Evolutionary conservation across 2,888 invertebrate genomes (phyloP).

Genomic region (Capitulum mitella): DNA sequence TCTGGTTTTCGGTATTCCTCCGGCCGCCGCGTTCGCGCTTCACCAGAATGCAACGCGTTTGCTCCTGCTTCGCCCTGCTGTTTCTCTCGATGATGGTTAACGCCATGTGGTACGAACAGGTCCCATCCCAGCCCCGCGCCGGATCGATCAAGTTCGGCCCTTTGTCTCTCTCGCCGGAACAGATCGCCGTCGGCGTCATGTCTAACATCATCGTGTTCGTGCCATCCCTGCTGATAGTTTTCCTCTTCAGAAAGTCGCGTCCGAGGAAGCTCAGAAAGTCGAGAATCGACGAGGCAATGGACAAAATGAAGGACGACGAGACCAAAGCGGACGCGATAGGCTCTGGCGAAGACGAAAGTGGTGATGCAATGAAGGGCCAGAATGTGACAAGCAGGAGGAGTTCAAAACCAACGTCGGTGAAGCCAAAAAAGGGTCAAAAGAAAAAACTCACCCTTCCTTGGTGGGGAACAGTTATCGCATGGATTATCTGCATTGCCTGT

Average conservation of each 20-base stretch:
- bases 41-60: constrained; percentile 47
- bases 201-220: constrained; percentile 47
- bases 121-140: constrained; percentile 36
- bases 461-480: constrained; percentile 43
- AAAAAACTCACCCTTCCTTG: constrained; percentile 36
- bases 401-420: too few species aligned
- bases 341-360: background rate
- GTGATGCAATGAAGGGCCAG: background rate
- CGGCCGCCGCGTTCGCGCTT: constrained; percentile 48
- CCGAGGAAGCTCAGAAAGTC: constrained; percentile 30
- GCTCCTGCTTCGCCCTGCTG: constrained; percentile 48
- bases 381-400: background rate
- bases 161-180: constrained; percentile 28
- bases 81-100: constrained; percentile 49
- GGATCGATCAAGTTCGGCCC: constrained; percentile 28
- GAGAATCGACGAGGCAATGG: constrained; percentile 30
- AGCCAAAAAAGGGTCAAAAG: constrained; percentile 28
- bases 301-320: background rate
- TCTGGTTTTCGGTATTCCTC: constrained; percentile 50
- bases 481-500: constrained; percentile 44
- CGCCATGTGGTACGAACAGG: constrained; percentile 48
- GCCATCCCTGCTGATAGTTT: constrained; percentile 45
- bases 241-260: constrained; percentile 45
- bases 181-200: constrained; percentile 46
- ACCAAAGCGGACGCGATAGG: background rate